These are phyloP conservation scores for Bombus fervidus DNA, from an alignment of 1,140 invertebrate species.

Conservation along the genomic window DNA sequence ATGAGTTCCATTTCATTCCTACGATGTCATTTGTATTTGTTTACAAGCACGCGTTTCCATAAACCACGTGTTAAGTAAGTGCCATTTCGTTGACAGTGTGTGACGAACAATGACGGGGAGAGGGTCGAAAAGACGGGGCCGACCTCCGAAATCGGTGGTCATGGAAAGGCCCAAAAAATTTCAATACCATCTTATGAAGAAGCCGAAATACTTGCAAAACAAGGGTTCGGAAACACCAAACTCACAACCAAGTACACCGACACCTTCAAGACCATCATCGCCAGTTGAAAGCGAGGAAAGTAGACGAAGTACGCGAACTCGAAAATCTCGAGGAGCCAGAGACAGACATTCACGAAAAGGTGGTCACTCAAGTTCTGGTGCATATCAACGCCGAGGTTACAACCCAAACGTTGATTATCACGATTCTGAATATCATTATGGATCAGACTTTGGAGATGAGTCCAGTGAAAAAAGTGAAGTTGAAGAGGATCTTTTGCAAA, in stretches of 20 bases:
- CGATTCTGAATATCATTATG: constrained; percentile 94
- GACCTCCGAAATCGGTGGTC: constrained; percentile 93
- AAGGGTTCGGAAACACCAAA: constrained; percentile 86
- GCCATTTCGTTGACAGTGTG: constrained; percentile 57
- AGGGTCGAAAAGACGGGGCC: constrained; percentile 92
- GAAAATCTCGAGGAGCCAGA: constrained; percentile 72
- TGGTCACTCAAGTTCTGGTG: constrained; percentile 83
- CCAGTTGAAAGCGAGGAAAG: constrained; percentile 88
- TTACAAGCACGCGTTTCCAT: constrained; percentile 84
- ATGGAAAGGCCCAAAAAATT: constrained; percentile 92
- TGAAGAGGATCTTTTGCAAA: constrained; percentile 87
- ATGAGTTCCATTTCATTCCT: constrained; percentile 83
- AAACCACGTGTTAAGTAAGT: constrained; percentile 82
- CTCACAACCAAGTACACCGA: constrained; percentile 89
- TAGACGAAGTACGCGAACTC: constrained; percentile 85
- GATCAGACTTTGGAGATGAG: constrained; percentile 93
- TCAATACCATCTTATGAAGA: constrained; percentile 94
- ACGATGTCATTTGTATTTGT: constrained; percentile 85
- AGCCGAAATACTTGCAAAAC: constrained; percentile 93
- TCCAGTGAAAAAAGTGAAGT: constrained; percentile 91
- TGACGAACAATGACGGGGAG: constrained; percentile 88
- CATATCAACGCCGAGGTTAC: constrained; percentile 87
- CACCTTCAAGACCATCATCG: constrained; percentile 88
- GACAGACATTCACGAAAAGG: constrained; percentile 86
- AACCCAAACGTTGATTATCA: constrained; percentile 89